Evolutionary conservation across 2,888 invertebrate species (phyloP), one percentile per base, ranked within the genome.

Genomic region (Chloromyia formosa): DNA sequence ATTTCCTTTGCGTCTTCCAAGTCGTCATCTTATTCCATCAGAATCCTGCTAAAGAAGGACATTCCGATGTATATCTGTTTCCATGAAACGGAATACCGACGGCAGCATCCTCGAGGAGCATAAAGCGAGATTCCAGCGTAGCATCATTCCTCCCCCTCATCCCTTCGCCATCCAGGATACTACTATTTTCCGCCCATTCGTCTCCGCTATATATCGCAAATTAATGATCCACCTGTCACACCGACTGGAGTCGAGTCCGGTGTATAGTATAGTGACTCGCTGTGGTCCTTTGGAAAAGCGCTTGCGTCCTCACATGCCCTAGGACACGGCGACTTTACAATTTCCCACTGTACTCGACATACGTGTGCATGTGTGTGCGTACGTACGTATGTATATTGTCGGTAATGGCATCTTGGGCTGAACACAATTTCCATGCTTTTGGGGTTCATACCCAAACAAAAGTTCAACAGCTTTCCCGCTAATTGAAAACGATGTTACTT

Each of bases 381-480:
- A 53, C 53, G 53, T 53, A 53, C n/a, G n/a, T 23, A 12, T 27
- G 27, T 12, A 23, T 23, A 64, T 18, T n/a, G 1, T 64, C 66
- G 49, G 23, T 12, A 12, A 22, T n/a, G 23, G 49, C 35, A 14
- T 1, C 16, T 27, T 16, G 1, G 18, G 40, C 18, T 12, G 40
- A 71, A 18, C 20, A 35, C 20, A 35, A 35, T 71, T 71, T 3
- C 18, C 71, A 56, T 35, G 42, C 58, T 20, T 3, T 27, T 7
- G 42, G 12, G 40, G 42, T 40, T 56, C 66, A 35, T 66, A 66
- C 66, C 73, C 60, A 73, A 73, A 73, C 73, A 73, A 73, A 61
- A 73, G 73, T 73, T 73, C 73, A 73, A 73, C 73, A 73, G 73
- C 73, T 73, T 66, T 73, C 73, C 61, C 73, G 61, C 73, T 73